phyloP scores from a whole-genome alignment of 2,797 vertebrate species.

The Dryobates pubescens region DNA sequence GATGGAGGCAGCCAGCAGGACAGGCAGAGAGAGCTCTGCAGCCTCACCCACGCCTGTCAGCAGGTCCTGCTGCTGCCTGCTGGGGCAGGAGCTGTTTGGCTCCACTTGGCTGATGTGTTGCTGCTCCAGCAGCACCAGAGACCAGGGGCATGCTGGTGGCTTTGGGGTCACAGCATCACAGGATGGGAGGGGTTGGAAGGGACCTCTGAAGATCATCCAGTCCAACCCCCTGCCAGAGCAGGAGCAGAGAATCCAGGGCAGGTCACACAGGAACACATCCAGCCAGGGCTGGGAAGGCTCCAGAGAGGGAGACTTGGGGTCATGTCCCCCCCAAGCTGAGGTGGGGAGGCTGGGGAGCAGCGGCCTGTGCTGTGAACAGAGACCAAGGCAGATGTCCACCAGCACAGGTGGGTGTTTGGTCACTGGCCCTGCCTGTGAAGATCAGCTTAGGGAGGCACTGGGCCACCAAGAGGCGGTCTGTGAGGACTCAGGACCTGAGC shows the following conservation, averaged over 20 bases:
- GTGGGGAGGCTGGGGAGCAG: background rate
- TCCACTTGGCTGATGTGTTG: accelerated
- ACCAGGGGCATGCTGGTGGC: background rate
- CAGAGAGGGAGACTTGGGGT: too few species aligned
- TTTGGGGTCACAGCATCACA: background rate
- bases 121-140: accelerated
- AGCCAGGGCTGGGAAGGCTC: too few species aligned
- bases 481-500: background rate
- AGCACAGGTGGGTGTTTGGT: background rate
- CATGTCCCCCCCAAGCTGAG: background rate
- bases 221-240: too few species aligned
- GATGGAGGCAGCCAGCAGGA: background rate
- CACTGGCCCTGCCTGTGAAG: background rate
- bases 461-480: background rate
- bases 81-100: background rate
- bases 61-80: background rate
- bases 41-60: background rate
- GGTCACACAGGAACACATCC: too few species aligned
- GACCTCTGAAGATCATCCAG: too few species aligned
- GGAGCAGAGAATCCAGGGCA: too few species aligned
- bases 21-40: background rate
- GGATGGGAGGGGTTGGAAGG: too few species aligned
- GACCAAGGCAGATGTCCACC: background rate
- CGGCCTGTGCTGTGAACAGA: background rate
- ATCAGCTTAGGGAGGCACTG: background rate